Conservation (phyloP, 2,888 invertebrate genomes). For the Patella ulyssiponensis region DNA sequence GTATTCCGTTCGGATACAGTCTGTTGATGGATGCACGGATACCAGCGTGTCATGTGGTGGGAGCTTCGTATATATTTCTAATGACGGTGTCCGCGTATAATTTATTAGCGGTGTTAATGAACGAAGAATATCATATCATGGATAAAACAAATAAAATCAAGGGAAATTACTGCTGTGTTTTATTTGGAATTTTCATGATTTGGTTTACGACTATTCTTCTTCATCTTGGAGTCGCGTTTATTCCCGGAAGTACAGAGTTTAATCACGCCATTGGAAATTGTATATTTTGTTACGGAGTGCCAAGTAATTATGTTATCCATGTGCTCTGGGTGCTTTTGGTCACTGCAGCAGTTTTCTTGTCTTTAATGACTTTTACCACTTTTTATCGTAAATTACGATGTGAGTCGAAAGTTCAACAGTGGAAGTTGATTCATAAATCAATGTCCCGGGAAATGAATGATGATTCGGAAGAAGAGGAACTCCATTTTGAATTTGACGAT, state of each 20-base stretch:
- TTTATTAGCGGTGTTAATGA: slow-evolving; percentile 78
- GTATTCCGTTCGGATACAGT: slow-evolving; percentile 65
- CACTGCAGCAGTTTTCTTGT: slow-evolving; percentile 86
- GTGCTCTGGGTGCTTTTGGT: slow-evolving; percentile 92
- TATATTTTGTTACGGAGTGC: slow-evolving; percentile 88
- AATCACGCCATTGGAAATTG: slow-evolving; percentile 85
- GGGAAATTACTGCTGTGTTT: slow-evolving; percentile 78
- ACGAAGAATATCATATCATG: slow-evolving; percentile 67
- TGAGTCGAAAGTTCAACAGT: slow-evolving; percentile 49
- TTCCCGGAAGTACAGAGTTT: slow-evolving; percentile 67
- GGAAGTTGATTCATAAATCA: slow-evolving; percentile 56
- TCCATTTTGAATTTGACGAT: slow-evolving; percentile 39
- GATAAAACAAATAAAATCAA: slow-evolving; percentile 48
- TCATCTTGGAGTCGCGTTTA: slow-evolving; percentile 80
- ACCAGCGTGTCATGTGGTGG: slow-evolving; percentile 82
- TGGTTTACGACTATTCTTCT: slow-evolving; percentile 94
- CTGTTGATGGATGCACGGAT: slow-evolving; percentile 52
- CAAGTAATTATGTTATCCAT: slow-evolving; percentile 91
- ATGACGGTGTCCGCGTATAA: slow-evolving; percentile 93
- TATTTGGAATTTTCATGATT: slow-evolving; percentile 92
- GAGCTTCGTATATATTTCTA: slow-evolving; percentile 88
- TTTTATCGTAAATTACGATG: slow-evolving; percentile 78
- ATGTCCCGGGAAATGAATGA: slow-evolving; percentile 41
- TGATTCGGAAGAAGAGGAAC: slow-evolving; percentile 30
- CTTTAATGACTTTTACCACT: slow-evolving; percentile 84